Evolutionary conservation across 2,113 vertebrate genomes (phyloP).

Genomic region (Pachyramphus minor): DNA sequence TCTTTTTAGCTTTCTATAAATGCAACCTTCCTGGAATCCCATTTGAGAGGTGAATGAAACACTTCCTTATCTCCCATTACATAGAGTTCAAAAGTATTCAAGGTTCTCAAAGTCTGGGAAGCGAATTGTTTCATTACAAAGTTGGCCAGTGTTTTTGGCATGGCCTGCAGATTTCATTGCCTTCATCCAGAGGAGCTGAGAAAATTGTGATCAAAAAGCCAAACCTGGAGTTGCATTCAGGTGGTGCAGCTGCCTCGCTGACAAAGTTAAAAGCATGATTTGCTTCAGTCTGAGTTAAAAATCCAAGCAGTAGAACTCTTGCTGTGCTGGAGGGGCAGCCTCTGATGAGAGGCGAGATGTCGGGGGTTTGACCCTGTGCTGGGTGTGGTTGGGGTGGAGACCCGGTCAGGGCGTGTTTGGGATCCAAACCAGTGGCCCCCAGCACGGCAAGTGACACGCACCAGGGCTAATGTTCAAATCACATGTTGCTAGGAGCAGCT

Average conservation of each 20-base stretch:
- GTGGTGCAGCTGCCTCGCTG: fast-evolving
- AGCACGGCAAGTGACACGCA: fast-evolving
- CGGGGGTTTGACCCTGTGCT: neutral
- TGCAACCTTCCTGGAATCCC: neutral
- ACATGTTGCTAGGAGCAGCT: neutral
- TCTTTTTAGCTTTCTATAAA: neutral
- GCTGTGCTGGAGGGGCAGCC: neutral
- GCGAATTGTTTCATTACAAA: neutral
- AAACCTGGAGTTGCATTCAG: neutral
- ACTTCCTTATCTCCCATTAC: neutral
- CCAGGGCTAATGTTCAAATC: fast-evolving
- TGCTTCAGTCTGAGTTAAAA: neutral
- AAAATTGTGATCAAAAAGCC: neutral
- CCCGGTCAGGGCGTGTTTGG: neutral
- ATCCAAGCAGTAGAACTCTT: neutral
- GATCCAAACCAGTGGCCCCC: too few relatives aligned
- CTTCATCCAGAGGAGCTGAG: neutral
- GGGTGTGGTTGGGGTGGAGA: neutral
- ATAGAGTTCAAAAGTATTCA: neutral
- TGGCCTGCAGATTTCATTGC: neutral
- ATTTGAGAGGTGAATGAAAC: neutral
- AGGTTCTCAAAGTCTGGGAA: neutral
- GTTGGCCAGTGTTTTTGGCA: neutral
- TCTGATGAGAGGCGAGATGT: neutral
- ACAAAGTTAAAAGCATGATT: neutral